Conservation (phyloP, 2,888 invertebrate species). For the Cantharis lateralis region DNA sequence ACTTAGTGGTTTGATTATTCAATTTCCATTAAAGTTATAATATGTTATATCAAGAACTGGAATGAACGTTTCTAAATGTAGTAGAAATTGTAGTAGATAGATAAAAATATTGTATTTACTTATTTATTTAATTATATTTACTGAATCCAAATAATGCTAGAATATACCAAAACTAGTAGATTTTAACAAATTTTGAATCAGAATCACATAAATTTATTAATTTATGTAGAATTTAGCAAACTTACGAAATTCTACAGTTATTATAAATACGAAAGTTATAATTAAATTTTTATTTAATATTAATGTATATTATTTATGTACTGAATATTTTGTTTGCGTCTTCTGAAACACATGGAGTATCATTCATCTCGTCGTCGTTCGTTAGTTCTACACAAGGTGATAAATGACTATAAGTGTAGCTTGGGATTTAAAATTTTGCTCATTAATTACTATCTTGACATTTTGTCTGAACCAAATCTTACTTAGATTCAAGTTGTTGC, state of each 20-base stretch:
- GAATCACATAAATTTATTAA: too few species aligned
- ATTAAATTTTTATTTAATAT: neutral
- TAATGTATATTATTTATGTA: neutral
- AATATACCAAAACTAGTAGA: too few species aligned
- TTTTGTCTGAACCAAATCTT: neutral
- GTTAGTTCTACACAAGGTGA: neutral
- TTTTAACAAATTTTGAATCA: too few species aligned
- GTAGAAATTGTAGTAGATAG: too few species aligned
- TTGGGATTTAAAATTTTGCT: neutral
- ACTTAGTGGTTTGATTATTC: neutral
- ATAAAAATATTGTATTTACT: too few species aligned
- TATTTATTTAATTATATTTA: too few species aligned
- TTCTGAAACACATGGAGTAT: neutral
- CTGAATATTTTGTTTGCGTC: neutral
- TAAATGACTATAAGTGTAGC: neutral
- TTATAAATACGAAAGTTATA: neutral
- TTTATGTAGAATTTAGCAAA: too few species aligned
- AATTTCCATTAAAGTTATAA: neutral
- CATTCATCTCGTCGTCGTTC: neutral
- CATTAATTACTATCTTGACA: neutral
- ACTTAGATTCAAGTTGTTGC: neutral
- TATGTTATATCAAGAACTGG: neutral
- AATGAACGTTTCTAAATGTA: neutral
- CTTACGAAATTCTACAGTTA: too few species aligned
- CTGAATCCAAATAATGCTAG: too few species aligned